Percentiles rank a stretch among this genome's conserved stretches.
phyloP scores from a whole-genome alignment of 2,797 vertebrate genomes.

The Gastrophryne carolinensis region DNA sequence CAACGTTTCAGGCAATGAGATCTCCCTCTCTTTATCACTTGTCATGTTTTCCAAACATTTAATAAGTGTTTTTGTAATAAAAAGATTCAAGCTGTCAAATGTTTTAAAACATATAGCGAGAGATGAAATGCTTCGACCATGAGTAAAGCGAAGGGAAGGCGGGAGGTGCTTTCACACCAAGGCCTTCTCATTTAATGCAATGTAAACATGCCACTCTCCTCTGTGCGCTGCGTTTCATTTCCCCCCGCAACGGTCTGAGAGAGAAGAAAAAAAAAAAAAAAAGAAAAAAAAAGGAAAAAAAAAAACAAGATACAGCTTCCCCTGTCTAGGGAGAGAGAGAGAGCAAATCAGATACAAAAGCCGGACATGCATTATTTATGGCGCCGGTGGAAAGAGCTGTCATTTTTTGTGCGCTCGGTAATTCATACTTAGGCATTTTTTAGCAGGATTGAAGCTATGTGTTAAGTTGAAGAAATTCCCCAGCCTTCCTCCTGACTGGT shows the following conservation, averaged over 20 bases:
- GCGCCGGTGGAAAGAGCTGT: conserved; percentile 13
- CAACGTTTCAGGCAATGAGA: neutral
- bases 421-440: conserved; percentile 23
- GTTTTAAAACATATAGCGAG: neutral
- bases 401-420: conserved; percentile 28
- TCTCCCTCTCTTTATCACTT: neutral
- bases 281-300: no score
- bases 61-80: conserved; percentile 17
- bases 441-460: neutral
- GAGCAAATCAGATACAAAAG: no score
- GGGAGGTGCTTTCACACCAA: neutral
- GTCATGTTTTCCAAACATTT: neutral
- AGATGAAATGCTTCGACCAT: neutral
- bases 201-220: conserved; percentile 17
- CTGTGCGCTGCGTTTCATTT: neutral
- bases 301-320: no score
- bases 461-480: neutral
- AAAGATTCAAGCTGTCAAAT: neutral
- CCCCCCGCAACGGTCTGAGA: no score
- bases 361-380: conserved; percentile 38
- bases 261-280: no score
- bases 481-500: no score
- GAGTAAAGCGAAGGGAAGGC: neutral
- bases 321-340: no score
- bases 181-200: neutral